A percentile compares a stretch with the other conserved stretches of the same genome.
phyloP scores from a whole-genome alignment of 2,888 invertebrate genomes.

The Ariolimax columbianus region DNA sequence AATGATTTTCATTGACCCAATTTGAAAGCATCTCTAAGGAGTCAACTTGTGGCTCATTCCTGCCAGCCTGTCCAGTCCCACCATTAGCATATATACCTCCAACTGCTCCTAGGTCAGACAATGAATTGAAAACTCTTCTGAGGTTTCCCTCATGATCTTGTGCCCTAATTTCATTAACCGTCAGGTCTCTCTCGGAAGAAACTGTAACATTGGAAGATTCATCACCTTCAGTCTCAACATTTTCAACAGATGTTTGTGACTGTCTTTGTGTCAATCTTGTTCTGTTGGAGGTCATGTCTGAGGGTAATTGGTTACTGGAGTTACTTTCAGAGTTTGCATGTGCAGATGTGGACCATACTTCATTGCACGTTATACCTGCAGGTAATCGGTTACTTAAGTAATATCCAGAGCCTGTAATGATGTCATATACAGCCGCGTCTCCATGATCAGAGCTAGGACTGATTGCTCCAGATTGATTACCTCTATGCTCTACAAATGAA shows the following conservation, averaged over 20 bases:
- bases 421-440: background rate
- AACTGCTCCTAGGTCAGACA: constrained; percentile 15
- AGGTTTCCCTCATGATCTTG: background rate
- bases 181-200: background rate
- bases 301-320: too few species aligned
- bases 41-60: background rate
- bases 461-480: background rate
- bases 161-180: background rate
- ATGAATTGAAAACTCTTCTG: background rate
- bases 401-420: too few species aligned
- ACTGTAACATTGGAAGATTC: background rate
- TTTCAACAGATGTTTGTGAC: background rate
- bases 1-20: constrained; percentile 13
- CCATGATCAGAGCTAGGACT: background rate
- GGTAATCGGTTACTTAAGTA: background rate
- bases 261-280: background rate
- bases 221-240: background rate
- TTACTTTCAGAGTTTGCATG: too few species aligned
- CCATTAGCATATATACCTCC: background rate
- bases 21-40: constrained; percentile 5
- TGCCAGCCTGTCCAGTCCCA: background rate
- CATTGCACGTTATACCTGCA: background rate
- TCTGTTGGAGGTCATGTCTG: too few species aligned
- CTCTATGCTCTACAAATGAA: background rate
- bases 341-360: background rate